Conservation (phyloP, 2,797 vertebrate genomes). For the Pampus argenteus region DNA sequence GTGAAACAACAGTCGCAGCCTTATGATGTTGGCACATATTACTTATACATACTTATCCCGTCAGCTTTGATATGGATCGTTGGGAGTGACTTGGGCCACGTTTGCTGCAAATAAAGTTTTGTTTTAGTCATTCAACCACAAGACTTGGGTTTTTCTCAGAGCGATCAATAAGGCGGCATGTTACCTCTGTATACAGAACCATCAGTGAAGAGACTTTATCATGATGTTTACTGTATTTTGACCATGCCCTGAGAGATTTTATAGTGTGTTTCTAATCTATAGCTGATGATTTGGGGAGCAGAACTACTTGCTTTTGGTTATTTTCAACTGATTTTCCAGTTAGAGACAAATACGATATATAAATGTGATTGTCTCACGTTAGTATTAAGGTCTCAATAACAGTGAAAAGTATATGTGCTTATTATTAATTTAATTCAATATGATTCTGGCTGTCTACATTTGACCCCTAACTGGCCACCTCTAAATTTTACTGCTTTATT, state of each 20-base stretch:
- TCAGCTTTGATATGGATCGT: too few species aligned
- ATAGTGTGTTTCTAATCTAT: neutral
- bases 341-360: too few species aligned
- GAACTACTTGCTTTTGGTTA: neutral
- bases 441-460: neutral
- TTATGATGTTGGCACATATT: too few species aligned
- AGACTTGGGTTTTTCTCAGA: neutral
- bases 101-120: neutral
- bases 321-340: too few species aligned
- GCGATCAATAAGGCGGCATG: neutral
- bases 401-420: too few species aligned
- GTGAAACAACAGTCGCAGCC: too few species aligned
- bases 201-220: neutral
- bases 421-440: neutral
- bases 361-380: too few species aligned
- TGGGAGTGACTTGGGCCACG: too few species aligned
- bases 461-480: neutral
- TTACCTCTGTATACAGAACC: neutral
- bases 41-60: too few species aligned
- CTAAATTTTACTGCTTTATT: too few species aligned
- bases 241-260: conserved; percentile 61
- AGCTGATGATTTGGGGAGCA: neutral
- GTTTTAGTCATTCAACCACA: neutral
- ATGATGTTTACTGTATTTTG: conserved; percentile 49
- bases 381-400: too few species aligned